Base-by-base conservation (phyloP, 2,797 vertebrate genomes). In the Phylloscopus collybita region DNA sequence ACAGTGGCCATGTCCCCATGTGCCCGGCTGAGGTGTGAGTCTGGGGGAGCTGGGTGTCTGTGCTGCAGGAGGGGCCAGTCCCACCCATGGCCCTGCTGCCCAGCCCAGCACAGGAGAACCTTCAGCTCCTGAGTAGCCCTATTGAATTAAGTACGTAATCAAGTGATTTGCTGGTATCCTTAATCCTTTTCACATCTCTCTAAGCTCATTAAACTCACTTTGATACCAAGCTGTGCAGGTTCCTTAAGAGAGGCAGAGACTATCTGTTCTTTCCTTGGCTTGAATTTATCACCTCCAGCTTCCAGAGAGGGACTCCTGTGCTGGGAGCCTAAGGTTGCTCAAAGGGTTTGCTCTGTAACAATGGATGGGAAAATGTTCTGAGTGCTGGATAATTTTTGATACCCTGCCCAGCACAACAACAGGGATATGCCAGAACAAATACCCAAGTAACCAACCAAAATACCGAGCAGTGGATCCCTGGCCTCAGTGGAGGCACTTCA, bases 131-230 rank as follows among this genome's bases (percentile, higher is more conserved):
- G 72, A 97, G 91, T 76, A 62, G 90, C 91, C 90, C 95, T 88
- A 94, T 97, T 96, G 95, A 97, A 93, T 92, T 95, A 94, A 96
- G 83, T 73, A 89, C 1, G 57, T 91, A 92, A 96, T 96, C 94
- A 96, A 96, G 92, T 78, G 93, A 96, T 96, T 96, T 94, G 92
- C 91, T 89, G 94, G 61, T 91, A 92, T 62, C 88, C 92, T 92
- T 94, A 97, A 96, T 96, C 95, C 96, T 93, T 92, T 97, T 92
- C 95, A 96, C 88, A 96, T 96, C 91, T 86, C 16, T 6, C 93
- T 97, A 96, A 96, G 94, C 94, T 96, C 92, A 94, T 96, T 97
- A 95, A 95, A 96, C 45, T 96, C 84, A 80, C 95, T 95, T 95
- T 96, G 92, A 96, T 93, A 93, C 86, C 93, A 96, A 95, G 94